Conservation (phyloP, 2,797 vertebrate species). For the Liparis tanakae region DNA sequence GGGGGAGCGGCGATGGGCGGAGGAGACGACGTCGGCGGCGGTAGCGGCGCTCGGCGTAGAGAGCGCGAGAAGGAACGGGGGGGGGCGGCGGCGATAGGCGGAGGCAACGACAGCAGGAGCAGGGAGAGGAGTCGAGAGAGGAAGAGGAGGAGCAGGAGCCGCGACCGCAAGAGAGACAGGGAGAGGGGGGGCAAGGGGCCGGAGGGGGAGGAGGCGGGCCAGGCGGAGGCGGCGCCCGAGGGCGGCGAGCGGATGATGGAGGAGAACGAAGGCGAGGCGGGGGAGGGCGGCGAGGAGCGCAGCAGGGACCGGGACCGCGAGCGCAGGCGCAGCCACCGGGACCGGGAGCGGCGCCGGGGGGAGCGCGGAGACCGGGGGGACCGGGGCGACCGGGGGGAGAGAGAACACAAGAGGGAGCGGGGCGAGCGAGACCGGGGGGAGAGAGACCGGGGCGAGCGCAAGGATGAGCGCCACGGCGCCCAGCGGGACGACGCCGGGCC, state of each 20-base stretch:
- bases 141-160: constrained; percentile 82
- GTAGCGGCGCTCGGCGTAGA: constrained; percentile 59
- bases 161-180: constrained; percentile 84
- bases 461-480: constrained; percentile 82
- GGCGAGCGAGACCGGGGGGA: constrained; percentile 83
- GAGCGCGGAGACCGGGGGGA: constrained; percentile 71
- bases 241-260: constrained; percentile 63
- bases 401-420: constrained; percentile 87
- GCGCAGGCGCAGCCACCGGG: constrained; percentile 85
- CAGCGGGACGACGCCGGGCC: constrained; percentile 70
- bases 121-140: constrained; percentile 84
- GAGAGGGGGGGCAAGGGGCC: constrained; percentile 86
- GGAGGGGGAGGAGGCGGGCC: constrained; percentile 72
- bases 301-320: constrained; percentile 83
- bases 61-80: constrained; percentile 75
- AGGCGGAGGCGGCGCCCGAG: constrained; percentile 63
- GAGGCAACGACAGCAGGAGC: constrained; percentile 73
- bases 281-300: constrained; percentile 80
- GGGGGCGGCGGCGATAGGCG: background rate
- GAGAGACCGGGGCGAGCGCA: constrained; percentile 82
- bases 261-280: constrained; percentile 83
- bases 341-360: constrained; percentile 83
- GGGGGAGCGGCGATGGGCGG: background rate
- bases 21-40: background rate
- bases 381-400: constrained; percentile 77